A percentile compares a stretch with the other conserved stretches of the same genome.
Evolutionary conservation across 1,140 invertebrate species (phyloP).

Genomic region (Calliphora vicina): DNA sequence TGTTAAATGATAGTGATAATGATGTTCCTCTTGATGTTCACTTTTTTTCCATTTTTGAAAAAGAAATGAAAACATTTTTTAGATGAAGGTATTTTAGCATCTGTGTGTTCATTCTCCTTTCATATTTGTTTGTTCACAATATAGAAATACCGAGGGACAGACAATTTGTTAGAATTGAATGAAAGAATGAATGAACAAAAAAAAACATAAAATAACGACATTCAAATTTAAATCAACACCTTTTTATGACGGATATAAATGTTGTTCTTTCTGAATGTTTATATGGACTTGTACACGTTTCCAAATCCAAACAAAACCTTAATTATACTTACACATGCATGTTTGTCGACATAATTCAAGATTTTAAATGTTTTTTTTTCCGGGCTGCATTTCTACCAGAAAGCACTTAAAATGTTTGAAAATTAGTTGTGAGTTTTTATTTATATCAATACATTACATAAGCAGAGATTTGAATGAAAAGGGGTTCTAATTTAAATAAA

Average conservation of each 20-base stretch:
- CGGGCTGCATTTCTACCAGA: not conserved
- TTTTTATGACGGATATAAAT: constrained; percentile 10
- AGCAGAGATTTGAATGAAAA: too few species aligned
- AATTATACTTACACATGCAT: not conserved
- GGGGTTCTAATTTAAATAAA: too few species aligned
- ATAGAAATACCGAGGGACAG: not conserved
- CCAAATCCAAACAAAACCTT: not conserved
- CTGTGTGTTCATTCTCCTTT: not conserved
- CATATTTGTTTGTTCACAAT: not conserved
- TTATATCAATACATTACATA: too few species aligned
- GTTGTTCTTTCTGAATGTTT: not conserved
- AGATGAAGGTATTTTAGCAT: not conserved
- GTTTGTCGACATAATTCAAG: not conserved
- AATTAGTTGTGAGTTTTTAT: not conserved
- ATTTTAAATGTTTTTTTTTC: not conserved
- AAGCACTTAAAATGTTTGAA: not conserved
- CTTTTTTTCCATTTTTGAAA: not conserved
- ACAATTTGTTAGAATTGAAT: not conserved
- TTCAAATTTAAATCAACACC: constrained; percentile 9
- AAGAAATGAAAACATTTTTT: not conserved
- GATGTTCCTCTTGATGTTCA: not conserved
- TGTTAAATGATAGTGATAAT: not conserved
- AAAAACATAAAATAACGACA: not conserved
- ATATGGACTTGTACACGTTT: not conserved
- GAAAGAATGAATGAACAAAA: too few species aligned